Evolutionary conservation across 2,797 vertebrate species (phyloP), one percentile per base, ranked within the genome.

Genomic region (Apogon talboti): DNA sequence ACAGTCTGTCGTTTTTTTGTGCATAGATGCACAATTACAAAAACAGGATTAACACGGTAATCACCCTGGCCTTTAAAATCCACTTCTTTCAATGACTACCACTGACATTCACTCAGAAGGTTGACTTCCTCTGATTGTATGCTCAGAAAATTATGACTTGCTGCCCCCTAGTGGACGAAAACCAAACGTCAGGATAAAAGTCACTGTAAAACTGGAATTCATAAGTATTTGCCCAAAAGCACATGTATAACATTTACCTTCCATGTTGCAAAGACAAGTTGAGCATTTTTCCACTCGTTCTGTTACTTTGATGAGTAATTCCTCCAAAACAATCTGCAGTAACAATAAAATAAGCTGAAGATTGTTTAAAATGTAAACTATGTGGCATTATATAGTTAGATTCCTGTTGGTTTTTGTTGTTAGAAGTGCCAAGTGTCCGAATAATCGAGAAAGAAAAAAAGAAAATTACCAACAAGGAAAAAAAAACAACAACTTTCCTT

Each of bases 101-200:
- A 18, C 4, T 70, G 28, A 19, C 28, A n/a, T 12, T 38, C 7
- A 43, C 3, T 9, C 0, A 4, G 1, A 8, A 33, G 7, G 30
- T 35, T 48, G 7, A 33, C 40, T 71, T 66, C 56, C 60, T 77
- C 38, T 59, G 7, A 24, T 38, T 14, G 28, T 43, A 21, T 69
- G 24, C 11, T 15, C 43, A 13, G 5, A 40, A 63, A 59, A 60
- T 80, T 49, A 59, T 63, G 38, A 78, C 11, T 49, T 86, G 55
- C 71, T 58, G 81, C 90, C 90, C 85, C 75, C 90, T 90, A 82
- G 87, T 88, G 90, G 87, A 63, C 19, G 24, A 8, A n/a, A 58
- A 49, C 66, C 10, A 69, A 37, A 43, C 42, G 16, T 30, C 1
- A 19, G 7, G 9, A 13, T 11, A n/a, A n/a, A n/a, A n/a, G n/a